A percentile compares a stretch with the other conserved stretches of the same genome.
Evolutionary conservation across 2,113 vertebrate species (phyloP).

Genomic region (Burhinus oedicnemus): DNA sequence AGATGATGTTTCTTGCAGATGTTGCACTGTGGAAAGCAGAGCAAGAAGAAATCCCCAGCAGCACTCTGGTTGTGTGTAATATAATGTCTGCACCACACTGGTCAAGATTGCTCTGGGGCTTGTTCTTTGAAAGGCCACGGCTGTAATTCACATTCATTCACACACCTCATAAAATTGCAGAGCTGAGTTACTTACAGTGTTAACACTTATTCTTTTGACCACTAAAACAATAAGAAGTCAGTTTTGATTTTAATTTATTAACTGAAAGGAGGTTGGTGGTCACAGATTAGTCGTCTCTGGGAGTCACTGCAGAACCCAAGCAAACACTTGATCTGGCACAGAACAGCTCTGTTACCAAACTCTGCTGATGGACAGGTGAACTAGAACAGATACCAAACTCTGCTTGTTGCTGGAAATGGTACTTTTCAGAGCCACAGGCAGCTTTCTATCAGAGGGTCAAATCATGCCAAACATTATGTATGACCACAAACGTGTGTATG

Average conservation of each 20-base stretch:
- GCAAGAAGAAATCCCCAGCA: not conserved
- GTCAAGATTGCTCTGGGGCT: conserved; percentile 31
- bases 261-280: not conserved
- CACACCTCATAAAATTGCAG: conserved; percentile 47
- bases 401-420: not conserved
- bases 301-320: not conserved
- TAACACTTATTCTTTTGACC: conserved; percentile 44
- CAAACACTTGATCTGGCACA: not conserved
- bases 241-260: conserved; percentile 40
- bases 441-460: not conserved
- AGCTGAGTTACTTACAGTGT: conserved; percentile 22
- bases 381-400: not conserved
- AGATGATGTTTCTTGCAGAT: not conserved
- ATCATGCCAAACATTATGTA: not conserved
- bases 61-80: not conserved
- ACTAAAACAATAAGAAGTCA: conserved; percentile 29
- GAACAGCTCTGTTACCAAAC: not conserved
- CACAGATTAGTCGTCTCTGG: not conserved
- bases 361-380: not conserved
- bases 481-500: not conserved
- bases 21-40: not conserved
- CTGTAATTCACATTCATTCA: not conserved
- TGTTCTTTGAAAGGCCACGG: not conserved
- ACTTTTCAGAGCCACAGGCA: not conserved
- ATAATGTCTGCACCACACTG: not conserved